Percentiles rank a stretch among this genome's conserved stretches.
Evolutionary conservation across 2,888 invertebrate genomes (phyloP).

Genomic region (Ophion costatus): DNA sequence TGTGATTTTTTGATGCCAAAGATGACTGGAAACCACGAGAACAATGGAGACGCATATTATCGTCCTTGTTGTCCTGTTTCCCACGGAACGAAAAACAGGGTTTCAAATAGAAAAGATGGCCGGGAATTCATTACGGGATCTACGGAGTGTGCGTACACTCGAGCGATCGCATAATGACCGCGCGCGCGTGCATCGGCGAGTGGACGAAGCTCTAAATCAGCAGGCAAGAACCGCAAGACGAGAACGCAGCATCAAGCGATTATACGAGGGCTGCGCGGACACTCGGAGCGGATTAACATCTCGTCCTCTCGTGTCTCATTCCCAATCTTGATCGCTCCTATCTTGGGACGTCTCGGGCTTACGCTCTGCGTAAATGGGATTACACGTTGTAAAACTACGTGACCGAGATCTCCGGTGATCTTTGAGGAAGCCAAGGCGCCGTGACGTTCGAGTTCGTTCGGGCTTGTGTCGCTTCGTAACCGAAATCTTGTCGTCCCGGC

Average conservation of each 20-base stretch:
- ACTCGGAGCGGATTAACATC: constrained; percentile 61
- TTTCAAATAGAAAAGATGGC: constrained; percentile 11
- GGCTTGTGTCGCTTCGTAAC: no score
- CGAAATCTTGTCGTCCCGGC: no score
- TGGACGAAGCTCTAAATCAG: constrained; percentile 56
- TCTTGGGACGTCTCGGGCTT: constrained; percentile 59
- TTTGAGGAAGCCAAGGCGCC: constrained; percentile 69
- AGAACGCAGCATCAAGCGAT: constrained; percentile 39
- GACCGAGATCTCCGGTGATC: constrained; percentile 73
- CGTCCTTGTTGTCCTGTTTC: constrained; percentile 21
- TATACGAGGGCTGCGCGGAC: constrained; percentile 19
- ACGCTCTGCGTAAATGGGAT: constrained; percentile 65
- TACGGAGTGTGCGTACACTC: constrained; percentile 29
- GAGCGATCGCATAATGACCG: constrained; percentile 16
- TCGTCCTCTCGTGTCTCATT: constrained; percentile 54
- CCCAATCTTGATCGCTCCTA: constrained; percentile 56
- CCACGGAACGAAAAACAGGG: constrained; percentile 30
- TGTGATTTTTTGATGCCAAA: no score
- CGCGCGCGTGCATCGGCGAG: constrained; percentile 30
- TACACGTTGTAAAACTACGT: constrained; percentile 74
- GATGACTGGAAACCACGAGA: no score
- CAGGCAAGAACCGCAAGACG: constrained; percentile 47
- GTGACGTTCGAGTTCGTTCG: constrained; percentile 55
- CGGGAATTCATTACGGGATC: constrained; percentile 48
- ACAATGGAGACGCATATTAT: not conserved